A percentile compares a stretch with the other conserved stretches of the same genome.
These are phyloP conservation scores for Merodon equestris DNA, from an alignment of 2,888 invertebrate species.

Conservation along the genomic window DNA sequence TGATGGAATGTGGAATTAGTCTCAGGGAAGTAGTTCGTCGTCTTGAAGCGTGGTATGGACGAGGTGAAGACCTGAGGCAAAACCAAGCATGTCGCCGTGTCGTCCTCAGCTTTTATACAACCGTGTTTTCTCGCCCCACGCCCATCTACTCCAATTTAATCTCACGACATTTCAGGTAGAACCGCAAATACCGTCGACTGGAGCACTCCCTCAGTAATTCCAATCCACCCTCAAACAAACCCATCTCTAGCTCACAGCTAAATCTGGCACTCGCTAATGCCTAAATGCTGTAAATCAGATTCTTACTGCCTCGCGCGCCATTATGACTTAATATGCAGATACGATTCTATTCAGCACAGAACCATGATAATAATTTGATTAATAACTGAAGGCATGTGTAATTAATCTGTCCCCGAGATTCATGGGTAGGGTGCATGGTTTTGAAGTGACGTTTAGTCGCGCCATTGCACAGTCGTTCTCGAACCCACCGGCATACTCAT, in stretches of 20 bases:
- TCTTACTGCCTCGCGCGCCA: slow-evolving; percentile 20
- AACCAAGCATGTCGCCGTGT: too few species aligned
- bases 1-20: slow-evolving; percentile 1
- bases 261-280: slow-evolving; percentile 42
- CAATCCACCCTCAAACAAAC: slow-evolving; percentile 36
- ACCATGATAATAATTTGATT: slow-evolving; percentile 50
- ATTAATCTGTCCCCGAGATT: slow-evolving; percentile 50
- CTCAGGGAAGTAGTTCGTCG: slow-evolving; percentile 2
- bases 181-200: slow-evolving; percentile 20
- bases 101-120: too few species aligned
- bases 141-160: slow-evolving; percentile 1
- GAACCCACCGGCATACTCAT: slow-evolving; percentile 2
- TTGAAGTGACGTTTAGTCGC: too few species aligned
- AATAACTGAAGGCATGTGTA: slow-evolving; percentile 49
- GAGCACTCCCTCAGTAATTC: slow-evolving; percentile 46
- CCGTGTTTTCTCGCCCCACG: too few species aligned
- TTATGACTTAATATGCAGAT: slow-evolving; percentile 60
- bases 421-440: slow-evolving; percentile 51
- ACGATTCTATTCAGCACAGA: slow-evolving; percentile 13
- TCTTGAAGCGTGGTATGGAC: too few species aligned
- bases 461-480: slow-evolving; percentile 37
- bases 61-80: too few species aligned
- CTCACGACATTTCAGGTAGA: slow-evolving; percentile 49
- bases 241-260: slow-evolving; percentile 32
- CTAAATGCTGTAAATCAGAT: slow-evolving; percentile 52